phyloP scores from a whole-genome alignment of 2,888 invertebrate genomes.

The Frankliniella fusca region DNA sequence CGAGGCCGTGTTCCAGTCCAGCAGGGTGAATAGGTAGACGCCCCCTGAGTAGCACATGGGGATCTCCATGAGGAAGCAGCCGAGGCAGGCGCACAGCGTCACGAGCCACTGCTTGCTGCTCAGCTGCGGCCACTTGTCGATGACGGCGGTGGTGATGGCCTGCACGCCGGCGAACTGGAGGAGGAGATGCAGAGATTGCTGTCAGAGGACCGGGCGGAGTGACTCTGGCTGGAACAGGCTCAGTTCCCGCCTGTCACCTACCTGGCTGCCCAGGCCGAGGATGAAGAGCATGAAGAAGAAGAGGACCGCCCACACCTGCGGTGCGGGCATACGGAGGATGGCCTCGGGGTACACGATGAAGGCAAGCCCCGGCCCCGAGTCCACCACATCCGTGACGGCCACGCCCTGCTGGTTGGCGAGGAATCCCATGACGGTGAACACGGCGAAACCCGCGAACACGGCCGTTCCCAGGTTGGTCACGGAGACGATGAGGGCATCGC shows the following conservation, averaged over 20 bases:
- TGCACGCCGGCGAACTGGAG: constrained; percentile 66
- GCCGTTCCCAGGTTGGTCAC: constrained; percentile 79
- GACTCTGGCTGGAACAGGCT: constrained; percentile 36
- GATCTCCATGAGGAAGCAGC: constrained; percentile 64
- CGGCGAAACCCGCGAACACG: constrained; percentile 73
- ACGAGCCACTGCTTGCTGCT: constrained; percentile 60
- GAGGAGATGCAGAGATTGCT: constrained; percentile 34
- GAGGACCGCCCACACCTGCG: constrained; percentile 62
- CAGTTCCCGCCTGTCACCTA: constrained; percentile 24
- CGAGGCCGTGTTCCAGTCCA: constrained; percentile 74
- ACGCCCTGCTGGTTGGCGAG: constrained; percentile 62
- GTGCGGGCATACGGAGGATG: constrained; percentile 45
- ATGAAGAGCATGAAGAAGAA: constrained; percentile 81
- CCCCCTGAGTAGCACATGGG: constrained; percentile 74
- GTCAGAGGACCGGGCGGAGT: constrained; percentile 33
- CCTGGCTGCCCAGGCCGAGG: constrained; percentile 60
- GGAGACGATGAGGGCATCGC: constrained; percentile 77
- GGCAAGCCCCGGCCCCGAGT: constrained; percentile 72
- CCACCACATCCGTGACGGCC: constrained; percentile 52
- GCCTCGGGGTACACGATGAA: constrained; percentile 84
- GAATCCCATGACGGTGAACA: constrained; percentile 79
- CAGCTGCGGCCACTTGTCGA: constrained; percentile 61
- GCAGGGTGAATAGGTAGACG: constrained; percentile 65
- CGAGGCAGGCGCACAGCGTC: constrained; percentile 60
- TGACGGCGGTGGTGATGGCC: constrained; percentile 63